Evolutionary conservation across 2,888 invertebrate species (phyloP).

Genomic region (Arge pagana): DNA sequence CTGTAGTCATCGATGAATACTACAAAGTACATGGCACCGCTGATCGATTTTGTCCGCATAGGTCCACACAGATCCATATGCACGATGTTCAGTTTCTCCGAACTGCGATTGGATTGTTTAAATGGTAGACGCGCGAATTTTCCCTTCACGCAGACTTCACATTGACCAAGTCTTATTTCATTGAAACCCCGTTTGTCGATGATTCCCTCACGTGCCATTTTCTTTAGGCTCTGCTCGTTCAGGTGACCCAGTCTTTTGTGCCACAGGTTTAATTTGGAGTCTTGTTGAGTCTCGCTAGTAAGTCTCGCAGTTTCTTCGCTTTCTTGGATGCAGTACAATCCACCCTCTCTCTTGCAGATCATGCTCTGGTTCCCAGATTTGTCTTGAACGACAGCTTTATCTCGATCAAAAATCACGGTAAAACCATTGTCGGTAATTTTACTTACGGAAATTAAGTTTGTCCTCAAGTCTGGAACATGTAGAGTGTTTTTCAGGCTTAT

Average conservation of each 20-base stretch:
- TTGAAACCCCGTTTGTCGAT: conserved; percentile 8
- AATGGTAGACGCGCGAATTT: conserved; percentile 24
- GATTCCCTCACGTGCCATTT: conserved; percentile 11
- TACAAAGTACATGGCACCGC: conserved; percentile 33
- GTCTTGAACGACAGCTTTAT: conserved; percentile 23
- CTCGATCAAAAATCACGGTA: conserved; percentile 22
- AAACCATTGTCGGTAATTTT: conserved; percentile 30
- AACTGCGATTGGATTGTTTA: conserved; percentile 4
- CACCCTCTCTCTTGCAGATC: no score
- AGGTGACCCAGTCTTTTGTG: conserved; percentile 28
- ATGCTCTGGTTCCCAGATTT: no score
- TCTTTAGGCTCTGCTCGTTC: conserved; percentile 19
- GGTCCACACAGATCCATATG: conserved; percentile 36
- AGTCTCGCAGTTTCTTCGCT: neutral
- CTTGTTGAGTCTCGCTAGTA: no score
- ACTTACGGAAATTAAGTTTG: conserved; percentile 31
- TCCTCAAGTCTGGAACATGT: conserved; percentile 31
- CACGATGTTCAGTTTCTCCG: conserved; percentile 23
- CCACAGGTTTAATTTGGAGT: no score
- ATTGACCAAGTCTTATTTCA: no score
- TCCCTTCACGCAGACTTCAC: conserved; percentile 22
- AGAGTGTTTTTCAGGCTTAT: conserved; percentile 29
- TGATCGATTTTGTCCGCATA: conserved; percentile 27
- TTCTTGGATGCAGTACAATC: conserved; percentile 25
- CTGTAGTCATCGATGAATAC: conserved; percentile 37